phyloP scores from a whole-genome alignment of 2,888 invertebrate genomes.

The Tromatobia lineatoria region DNA sequence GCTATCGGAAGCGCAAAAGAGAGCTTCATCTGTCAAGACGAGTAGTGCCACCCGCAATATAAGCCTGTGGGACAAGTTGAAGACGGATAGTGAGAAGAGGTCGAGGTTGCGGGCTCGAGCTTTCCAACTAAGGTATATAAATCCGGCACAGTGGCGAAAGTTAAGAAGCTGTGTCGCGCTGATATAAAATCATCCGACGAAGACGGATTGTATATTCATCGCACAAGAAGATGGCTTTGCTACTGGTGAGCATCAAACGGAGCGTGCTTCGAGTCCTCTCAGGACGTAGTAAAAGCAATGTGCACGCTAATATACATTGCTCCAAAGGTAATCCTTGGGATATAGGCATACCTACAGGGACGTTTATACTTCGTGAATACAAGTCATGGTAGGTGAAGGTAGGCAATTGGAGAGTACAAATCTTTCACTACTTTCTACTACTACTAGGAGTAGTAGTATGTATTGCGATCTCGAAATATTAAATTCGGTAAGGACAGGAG shows the following conservation, averaged over 20 bases:
- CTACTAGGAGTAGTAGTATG: too few relatives aligned
- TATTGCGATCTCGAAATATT: too few relatives aligned
- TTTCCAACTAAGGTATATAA: constrained; percentile 36
- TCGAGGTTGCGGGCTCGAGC: constrained; percentile 52
- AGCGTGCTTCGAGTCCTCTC: constrained; percentile 42
- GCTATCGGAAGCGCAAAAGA: constrained; percentile 30
- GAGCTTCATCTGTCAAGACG: constrained; percentile 36
- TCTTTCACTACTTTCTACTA: too few relatives aligned
- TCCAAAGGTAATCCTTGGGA: constrained; percentile 29
- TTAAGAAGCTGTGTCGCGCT: constrained; percentile 61
- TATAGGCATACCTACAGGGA: neutral
- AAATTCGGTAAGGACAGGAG: too few relatives aligned
- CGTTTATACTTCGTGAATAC: neutral
- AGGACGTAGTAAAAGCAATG: constrained; percentile 25
- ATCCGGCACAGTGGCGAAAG: constrained; percentile 36
- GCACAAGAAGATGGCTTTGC: constrained; percentile 54
- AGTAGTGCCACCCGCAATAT: constrained; percentile 15
- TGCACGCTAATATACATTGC: constrained; percentile 42
- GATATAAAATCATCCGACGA: constrained; percentile 68
- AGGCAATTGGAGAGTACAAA: too few relatives aligned
- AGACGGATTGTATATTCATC: constrained; percentile 65
- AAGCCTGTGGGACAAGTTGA: constrained; percentile 51
- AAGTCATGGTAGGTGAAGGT: neutral
- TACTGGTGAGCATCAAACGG: constrained; percentile 50
- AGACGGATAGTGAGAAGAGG: constrained; percentile 62